These are phyloP conservation scores for Odontocolon sp. DNA, from an alignment of 2,888 invertebrate species.

Conservation along the genomic window DNA sequence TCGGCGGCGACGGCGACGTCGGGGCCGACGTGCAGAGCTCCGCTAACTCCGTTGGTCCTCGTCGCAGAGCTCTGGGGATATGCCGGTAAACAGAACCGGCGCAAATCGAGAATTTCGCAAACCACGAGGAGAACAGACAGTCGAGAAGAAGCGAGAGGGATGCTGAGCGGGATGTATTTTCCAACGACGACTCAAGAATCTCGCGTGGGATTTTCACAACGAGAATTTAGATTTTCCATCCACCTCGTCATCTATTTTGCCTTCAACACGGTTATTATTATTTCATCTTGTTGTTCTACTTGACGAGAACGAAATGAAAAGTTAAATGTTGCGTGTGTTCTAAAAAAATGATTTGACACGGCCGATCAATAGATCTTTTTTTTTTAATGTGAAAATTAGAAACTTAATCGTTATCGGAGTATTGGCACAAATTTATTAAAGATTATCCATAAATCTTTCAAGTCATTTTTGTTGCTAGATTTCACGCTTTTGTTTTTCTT, in stretches of 20 bases:
- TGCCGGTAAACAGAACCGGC: slow-evolving; percentile 67
- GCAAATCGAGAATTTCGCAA: slow-evolving; percentile 63
- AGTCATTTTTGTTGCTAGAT: not conserved
- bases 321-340: too few species aligned
- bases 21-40: not conserved
- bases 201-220: not conserved
- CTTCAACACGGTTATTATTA: too few species aligned
- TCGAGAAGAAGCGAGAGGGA: not conserved
- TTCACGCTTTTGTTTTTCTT: not conserved
- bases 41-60: not conserved
- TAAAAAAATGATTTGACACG: too few species aligned
- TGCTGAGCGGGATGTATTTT: not conserved
- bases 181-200: slow-evolving; percentile 1
- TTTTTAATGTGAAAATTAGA: too few species aligned
- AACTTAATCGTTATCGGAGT: too few species aligned
- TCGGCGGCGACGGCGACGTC: slow-evolving; percentile 49
- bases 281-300: not conserved
- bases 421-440: too few species aligned
- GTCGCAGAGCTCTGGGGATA: slow-evolving; percentile 4
- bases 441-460: not conserved
- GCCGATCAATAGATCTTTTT: too few species aligned
- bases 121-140: slow-evolving; percentile 34
- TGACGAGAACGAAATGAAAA: too few species aligned
- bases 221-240: not conserved
- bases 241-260: too few species aligned